Percentiles rank a stretch among this genome's conserved stretches.
Evolutionary conservation across 2,113 vertebrate species (phyloP).

Genomic region (Diphyllodes magnificus): DNA sequence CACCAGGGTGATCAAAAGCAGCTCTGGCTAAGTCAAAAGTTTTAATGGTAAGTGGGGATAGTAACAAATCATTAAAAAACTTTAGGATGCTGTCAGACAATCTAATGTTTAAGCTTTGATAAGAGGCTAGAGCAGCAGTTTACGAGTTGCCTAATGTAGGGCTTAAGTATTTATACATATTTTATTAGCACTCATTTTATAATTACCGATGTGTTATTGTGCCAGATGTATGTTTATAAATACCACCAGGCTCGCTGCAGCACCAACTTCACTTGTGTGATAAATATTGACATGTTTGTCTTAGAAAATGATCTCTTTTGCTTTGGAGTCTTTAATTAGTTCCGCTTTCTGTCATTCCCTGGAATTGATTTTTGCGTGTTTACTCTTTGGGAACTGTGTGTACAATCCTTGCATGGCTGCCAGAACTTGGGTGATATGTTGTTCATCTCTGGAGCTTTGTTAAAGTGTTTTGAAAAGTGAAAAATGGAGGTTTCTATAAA

Average conservation of each 20-base stretch:
- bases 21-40: not conserved
- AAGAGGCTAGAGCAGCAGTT: not conserved
- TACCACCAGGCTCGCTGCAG: not conserved
- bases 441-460: not conserved
- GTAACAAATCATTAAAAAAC: not conserved
- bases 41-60: not conserved
- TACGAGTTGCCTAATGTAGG: not conserved
- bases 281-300: not conserved
- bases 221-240: not conserved
- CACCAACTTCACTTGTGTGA: not conserved
- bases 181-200: conserved; percentile 8
- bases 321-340: not conserved
- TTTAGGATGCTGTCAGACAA: not conserved
- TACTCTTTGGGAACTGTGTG: not conserved
- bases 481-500: conserved; percentile 34
- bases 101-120: not conserved
- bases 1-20: not conserved
- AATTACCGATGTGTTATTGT: not conserved
- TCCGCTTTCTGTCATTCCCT: conserved; percentile 17
- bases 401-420: not conserved
- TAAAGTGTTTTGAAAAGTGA: conserved; percentile 28
- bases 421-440: not conserved
- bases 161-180: not conserved
- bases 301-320: not conserved
- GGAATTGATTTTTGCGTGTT: not conserved